Evolutionary conservation across 2,113 vertebrate species (phyloP).

Genomic region (Elanus axillaris): DNA sequence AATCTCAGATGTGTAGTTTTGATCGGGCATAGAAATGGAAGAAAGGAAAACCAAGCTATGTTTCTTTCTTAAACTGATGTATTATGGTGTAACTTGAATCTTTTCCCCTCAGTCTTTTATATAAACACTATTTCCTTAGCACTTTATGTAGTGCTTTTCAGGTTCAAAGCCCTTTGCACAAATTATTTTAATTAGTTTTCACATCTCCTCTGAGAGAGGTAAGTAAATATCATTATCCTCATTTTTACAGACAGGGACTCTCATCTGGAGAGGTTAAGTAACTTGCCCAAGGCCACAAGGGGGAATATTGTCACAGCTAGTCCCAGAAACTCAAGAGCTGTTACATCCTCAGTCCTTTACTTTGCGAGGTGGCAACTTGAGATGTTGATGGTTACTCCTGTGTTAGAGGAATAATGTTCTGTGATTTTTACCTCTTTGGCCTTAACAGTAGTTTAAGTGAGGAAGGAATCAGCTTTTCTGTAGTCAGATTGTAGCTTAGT

Average conservation of each 20-base stretch:
- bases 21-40: background rate
- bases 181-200: constrained; percentile 57
- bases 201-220: constrained; percentile 14
- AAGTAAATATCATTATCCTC: constrained; percentile 54
- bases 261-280: constrained; percentile 44
- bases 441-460: background rate
- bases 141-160: constrained; percentile 6
- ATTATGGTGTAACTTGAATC: background rate
- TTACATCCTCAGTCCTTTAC: background rate
- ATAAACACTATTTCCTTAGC: background rate
- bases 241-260: constrained; percentile 21
- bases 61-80: background rate
- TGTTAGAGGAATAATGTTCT: background rate
- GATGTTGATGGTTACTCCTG: background rate
- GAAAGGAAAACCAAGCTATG: background rate
- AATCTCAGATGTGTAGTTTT: background rate
- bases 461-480: background rate
- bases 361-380: background rate
- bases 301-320: background rate
- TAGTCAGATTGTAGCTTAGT: background rate
- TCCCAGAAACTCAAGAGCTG: background rate
- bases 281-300: constrained; percentile 8
- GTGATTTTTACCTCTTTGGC: background rate
- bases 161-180: constrained; percentile 36
- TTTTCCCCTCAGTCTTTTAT: background rate